Conservation (phyloP, 2,888 invertebrate species). For the Mythimna albipuncta region DNA sequence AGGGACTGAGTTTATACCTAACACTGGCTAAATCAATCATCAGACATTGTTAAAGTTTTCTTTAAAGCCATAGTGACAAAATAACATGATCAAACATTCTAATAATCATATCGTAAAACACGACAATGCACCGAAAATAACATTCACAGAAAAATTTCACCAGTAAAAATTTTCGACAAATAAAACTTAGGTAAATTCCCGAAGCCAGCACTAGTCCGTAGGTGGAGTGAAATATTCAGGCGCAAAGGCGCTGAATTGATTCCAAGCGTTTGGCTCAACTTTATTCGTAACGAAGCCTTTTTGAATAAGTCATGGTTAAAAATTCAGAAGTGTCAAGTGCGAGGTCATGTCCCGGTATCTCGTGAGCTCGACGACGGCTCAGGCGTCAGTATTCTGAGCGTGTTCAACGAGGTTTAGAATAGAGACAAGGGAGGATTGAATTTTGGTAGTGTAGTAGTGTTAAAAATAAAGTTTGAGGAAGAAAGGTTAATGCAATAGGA, state of each 20-base stretch:
- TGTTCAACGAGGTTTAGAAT: slow-evolving; percentile 23
- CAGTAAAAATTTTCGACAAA: slow-evolving; percentile 25
- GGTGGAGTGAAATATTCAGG: slow-evolving; percentile 51
- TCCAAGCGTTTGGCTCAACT: slow-evolving; percentile 57
- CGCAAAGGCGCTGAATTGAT: slow-evolving; percentile 57
- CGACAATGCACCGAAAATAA: slow-evolving; percentile 10
- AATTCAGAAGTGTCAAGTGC: slow-evolving; percentile 64
- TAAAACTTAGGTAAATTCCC: slow-evolving; percentile 52
- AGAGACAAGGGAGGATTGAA: slow-evolving; percentile 10
- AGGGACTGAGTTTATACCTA: too few species aligned
- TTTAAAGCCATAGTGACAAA: not conserved
- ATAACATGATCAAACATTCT: not conserved
- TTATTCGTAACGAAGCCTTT: slow-evolving; percentile 65
- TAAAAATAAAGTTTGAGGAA: slow-evolving; percentile 17
- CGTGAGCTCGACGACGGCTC: not conserved
- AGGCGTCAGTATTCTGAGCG: slow-evolving; percentile 22
- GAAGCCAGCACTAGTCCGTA: slow-evolving; percentile 16
- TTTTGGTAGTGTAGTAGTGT: not conserved
- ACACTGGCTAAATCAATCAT: too few species aligned
- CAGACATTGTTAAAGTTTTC: too few species aligned
- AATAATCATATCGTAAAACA: not conserved
- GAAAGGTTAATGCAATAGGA: not conserved
- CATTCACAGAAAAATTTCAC: slow-evolving; percentile 16
- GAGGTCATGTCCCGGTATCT: slow-evolving; percentile 32
- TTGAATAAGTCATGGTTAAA: slow-evolving; percentile 66